Evolutionary conservation across 1,140 invertebrate species (phyloP).

Genomic region (Steinernema khuongi): DNA sequence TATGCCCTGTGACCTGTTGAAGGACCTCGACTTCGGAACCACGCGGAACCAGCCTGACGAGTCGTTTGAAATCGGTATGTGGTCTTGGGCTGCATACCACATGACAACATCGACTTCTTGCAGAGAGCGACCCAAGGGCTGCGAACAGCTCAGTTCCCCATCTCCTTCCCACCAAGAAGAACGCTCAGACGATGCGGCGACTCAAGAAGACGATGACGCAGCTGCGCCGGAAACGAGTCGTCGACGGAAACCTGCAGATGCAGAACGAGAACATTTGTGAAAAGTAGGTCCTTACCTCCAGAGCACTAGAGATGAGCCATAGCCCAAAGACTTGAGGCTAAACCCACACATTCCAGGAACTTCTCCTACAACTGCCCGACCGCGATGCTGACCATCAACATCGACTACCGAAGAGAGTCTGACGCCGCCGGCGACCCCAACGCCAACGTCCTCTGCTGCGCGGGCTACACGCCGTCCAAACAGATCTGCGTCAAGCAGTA

Average conservation of each 20-base stretch:
- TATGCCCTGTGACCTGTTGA: constrained; percentile 50
- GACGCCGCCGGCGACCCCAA: background rate
- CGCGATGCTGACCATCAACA: constrained; percentile 45
- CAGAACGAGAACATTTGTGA: constrained; percentile 36
- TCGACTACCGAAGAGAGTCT: constrained; percentile 28
- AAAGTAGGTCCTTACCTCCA: constrained; percentile 31
- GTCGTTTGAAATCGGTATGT: constrained; percentile 23
- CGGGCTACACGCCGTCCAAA: background rate
- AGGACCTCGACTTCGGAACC: constrained; percentile 48
- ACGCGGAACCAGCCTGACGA: constrained; percentile 18
- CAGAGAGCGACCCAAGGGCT: constrained; percentile 9
- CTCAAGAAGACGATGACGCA: constrained; percentile 3
- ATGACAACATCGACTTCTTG: no score
- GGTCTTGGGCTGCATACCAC: constrained; percentile 20
- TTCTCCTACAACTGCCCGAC: constrained; percentile 53
- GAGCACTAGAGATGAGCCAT: no score
- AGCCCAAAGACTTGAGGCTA: background rate
- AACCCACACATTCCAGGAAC: constrained; percentile 24
- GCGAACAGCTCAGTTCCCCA: constrained; percentile 8
- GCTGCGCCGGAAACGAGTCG: constrained; percentile 31
- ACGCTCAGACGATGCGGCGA: constrained; percentile 27
- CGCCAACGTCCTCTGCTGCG: background rate
- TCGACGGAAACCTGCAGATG: constrained; percentile 40
- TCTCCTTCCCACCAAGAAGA: constrained; percentile 19
- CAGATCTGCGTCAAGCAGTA: background rate